Percentiles rank a stretch among this genome's conserved stretches.
phyloP scores from a whole-genome alignment of 2,113 vertebrate species.

The Micromys minutus region DNA sequence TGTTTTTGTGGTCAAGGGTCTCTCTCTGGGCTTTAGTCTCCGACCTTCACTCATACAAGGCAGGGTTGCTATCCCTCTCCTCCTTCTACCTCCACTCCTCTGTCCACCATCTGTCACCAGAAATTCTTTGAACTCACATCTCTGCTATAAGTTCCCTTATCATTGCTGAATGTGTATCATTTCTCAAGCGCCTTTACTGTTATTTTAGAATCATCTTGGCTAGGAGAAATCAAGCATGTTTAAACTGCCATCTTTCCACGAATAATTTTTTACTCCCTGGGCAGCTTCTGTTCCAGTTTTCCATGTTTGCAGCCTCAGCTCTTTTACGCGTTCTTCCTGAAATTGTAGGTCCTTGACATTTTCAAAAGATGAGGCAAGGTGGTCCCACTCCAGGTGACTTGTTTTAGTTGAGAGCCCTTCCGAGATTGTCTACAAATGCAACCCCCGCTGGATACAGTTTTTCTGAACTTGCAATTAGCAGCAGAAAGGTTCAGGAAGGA shows the following conservation, averaged over 20 bases:
- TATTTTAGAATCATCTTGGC: neutral
- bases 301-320: neutral
- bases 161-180: neutral
- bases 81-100: neutral
- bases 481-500: slow-evolving; percentile 60
- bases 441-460: neutral
- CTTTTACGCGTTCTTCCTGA: neutral
- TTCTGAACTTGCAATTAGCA: slow-evolving; percentile 32
- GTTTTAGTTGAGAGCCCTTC: neutral
- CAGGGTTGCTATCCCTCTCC: neutral
- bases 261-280: neutral
- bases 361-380: neutral
- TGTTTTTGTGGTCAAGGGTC: neutral
- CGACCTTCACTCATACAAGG: neutral
- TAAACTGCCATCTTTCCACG: neutral
- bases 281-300: neutral
- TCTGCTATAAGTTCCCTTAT: neutral
- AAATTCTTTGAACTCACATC: slow-evolving; percentile 22
- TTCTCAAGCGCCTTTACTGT: neutral
- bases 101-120: neutral
- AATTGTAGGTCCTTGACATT: neutral
- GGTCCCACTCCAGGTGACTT: neutral
- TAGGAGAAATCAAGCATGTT: slow-evolving; percentile 1
- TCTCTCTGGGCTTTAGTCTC: neutral
- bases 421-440: neutral